Evolutionary conservation across 2,113 vertebrate genomes (phyloP), one percentile per base, ranked within the genome.

Genomic region (Argyrosomus japonicus): DNA sequence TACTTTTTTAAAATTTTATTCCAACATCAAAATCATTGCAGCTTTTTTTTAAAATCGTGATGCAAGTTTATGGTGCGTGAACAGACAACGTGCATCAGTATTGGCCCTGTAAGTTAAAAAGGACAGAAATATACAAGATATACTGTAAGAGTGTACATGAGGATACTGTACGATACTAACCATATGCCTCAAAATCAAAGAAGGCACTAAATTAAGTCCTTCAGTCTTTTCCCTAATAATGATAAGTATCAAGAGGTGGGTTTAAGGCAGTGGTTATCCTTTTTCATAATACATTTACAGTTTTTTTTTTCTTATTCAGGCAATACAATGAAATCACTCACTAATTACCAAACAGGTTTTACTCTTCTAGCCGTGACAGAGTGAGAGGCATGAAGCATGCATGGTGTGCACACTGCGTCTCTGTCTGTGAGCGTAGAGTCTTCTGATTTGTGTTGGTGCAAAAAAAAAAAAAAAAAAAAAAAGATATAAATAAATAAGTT

Each of bases 211-310:
- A 86, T 80, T 64, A 88, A 85, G 92, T 93, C 90, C 92, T 93
- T 91, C 86, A 85, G 75, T 87, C 83, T 83, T 92, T 88, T 89
- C 75, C 61, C 84, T 82, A 74, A 54, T 48, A 65, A 79, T 68
- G 76, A 87, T 73, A 76, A 58, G 77, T 87, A 86, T 87, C 75
- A 84, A 85, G 68, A 87, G 78, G 84, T 85, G 78, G 74, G 72
- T 91, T 94, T 95, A 95, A 95, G 94, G 93, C 94, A 93, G 93
- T 93, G 92, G 90, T 93, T 90, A 83, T 88, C 86, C 64, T 75
- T 86, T 89, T 77, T 83, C 57, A 70, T 74, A 53, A 77, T 75
- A 87, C 82, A 82, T 87, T 75, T 88, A 86, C 54, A 82, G 75
- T 47, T 81, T 75, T 68, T 73, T 56, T 79, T 86, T 43, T 75